Base-by-base conservation (phyloP, 2,113 vertebrate species). In the Strix aluco region DNA sequence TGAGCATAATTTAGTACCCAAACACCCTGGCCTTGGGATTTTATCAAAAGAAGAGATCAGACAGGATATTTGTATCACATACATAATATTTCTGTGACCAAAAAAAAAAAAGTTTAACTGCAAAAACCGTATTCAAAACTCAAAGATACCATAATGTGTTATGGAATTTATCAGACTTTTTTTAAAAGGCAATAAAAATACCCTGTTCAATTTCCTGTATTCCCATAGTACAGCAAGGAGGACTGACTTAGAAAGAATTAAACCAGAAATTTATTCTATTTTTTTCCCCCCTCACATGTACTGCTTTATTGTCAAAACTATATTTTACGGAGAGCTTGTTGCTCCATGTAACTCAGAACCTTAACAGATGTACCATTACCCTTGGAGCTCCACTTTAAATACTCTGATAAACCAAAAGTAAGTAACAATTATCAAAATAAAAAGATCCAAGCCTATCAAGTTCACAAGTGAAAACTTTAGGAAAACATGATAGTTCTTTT, bases 211-310 rank as follows among this genome's bases (percentile, higher is more conserved):
- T 78, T 62, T 57, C 16, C 52, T 12, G 63, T 65, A 36, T 62
- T 90, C 66, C 30, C 78, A 55, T 9, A 42, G 30, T 22, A 65
- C 1, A 83, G 54, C 21, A 89, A 81, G 32, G 51, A 71, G 88
- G 25, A 62, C 5, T 42, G 29, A 71, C 66, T 88, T 67, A 44
- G 3, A 13, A 92, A 74, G n/a, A 79, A 83, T 22, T 69, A 88
- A 82, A 62, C 46, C 17, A 86, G 47, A 82, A 70, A 59, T 34
- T 42, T 13, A 70, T 26, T 42, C 17, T 30, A 5, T 20, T 29
- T 66, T 67, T 82, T 46, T 22, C 2, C 8, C 44, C 5, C 29
- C 10, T 63, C 5, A 1, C 2, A 0, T 11, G 13, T 73, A 49
- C 5, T 2, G 9, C 9, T 82, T 92, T 52, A 74, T 30, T 18